These are phyloP conservation scores for Cyanoramphus novaezelandiae DNA, from an alignment of 2,113 vertebrate species.

Conservation along the genomic window DNA sequence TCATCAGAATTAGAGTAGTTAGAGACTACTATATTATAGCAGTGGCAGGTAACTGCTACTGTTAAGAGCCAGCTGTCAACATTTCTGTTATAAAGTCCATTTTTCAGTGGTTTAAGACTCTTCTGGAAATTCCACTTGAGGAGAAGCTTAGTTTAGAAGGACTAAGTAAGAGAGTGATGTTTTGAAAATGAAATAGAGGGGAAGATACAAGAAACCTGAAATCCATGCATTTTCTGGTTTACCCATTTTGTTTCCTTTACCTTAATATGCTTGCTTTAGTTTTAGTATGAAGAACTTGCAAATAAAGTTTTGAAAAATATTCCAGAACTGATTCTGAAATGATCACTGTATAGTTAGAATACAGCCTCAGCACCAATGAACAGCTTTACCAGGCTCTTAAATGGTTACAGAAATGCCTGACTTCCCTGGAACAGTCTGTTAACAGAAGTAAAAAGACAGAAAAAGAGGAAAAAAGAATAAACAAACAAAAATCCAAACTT, in stretches of 20 bases:
- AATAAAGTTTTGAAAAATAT: not conserved
- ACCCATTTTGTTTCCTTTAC: not conserved
- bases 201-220: not conserved
- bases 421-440: not conserved
- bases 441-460: not conserved
- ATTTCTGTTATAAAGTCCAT: slow-evolving; percentile 52
- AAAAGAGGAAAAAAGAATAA: not conserved
- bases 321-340: not conserved
- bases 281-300: not conserved
- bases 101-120: slow-evolving; percentile 47
- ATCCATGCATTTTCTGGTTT: not conserved
- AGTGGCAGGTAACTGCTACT: not conserved
- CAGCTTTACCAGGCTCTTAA: not conserved
- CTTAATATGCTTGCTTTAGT: not conserved
- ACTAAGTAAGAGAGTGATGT: not conserved
- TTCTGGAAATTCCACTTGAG: not conserved
- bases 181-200: not conserved
- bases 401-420: not conserved
- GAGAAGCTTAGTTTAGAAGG: slow-evolving; percentile 9
- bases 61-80: slow-evolving; percentile 26
- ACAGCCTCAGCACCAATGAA: not conserved
- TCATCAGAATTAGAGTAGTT: slow-evolving; percentile 51
- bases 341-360: not conserved
- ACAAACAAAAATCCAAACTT: not conserved
- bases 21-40: slow-evolving; percentile 7